Base-by-base conservation (phyloP, 2,888 invertebrate genomes). In the Saturnia pavonia region DNA sequence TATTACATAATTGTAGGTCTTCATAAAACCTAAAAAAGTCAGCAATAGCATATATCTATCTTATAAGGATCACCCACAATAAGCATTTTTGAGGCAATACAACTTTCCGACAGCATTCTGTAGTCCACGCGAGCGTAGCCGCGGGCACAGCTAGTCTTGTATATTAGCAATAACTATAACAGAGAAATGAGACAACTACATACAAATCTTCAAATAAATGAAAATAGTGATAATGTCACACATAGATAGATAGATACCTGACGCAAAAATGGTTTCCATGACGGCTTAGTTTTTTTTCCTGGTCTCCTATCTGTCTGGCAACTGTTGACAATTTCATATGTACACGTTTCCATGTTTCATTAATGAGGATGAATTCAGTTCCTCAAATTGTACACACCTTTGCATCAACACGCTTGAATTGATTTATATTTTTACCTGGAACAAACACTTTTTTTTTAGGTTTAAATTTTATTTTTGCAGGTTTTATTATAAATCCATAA, bases 201-300 rank as follows among this genome's bases (percentile, higher is more conserved):
- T 1, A 27, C 6, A 6, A 7, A 4, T 60, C 14, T 14, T 27
- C n/a, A 2, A 8, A 6, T 27, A 25, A 4, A 60, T 4, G n/a
- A 27, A 60, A 14, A 0, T 2, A 27, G 6, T 4, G 4, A 60
- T 27, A 27, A 14, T 14, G n/a, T n/a, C 4, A 65, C 16, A n/a
- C 7, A n/a, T 14, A 75, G n/a, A n/a, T n/a, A n/a, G n/a, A n/a
- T n/a, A n/a, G 66, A 34, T 68, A 82, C 82, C 74, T 82, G 82
- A 78, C 82, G 78, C 4, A 76, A 71, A 74, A 82, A 78, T 43
- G 76, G 74, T 27, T 14, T 77, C 78, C 79, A 75, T 8, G 76
- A 70, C 25, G 69, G 68, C 65, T 72, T 75, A 22, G n/a, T 69
- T 16, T 65, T 63, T 19, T 25, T 69, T 12, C 70, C 22, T 11